Percentiles rank a stretch among this genome's conserved stretches.
Conservation (phyloP, 1,140 invertebrate species). For the Idris sp. region DNA sequence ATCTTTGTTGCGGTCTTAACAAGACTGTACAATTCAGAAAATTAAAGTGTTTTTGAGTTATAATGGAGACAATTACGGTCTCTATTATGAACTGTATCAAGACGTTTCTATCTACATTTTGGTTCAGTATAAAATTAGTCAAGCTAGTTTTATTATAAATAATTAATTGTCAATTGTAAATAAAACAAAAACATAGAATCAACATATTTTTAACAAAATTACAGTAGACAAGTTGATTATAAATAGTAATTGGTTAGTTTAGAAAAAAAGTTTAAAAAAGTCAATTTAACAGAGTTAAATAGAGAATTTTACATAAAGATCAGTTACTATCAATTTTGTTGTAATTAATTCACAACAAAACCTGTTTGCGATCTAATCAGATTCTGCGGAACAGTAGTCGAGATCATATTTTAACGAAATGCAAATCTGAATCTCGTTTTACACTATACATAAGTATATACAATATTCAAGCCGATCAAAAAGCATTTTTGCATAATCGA, state of each 20-base stretch:
- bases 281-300: slow-evolving; percentile 29
- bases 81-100: slow-evolving; percentile 19
- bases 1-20: slow-evolving; percentile 47
- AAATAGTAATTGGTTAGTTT: too few species aligned
- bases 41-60: slow-evolving; percentile 28
- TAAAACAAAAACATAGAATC: too few species aligned
- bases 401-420: slow-evolving; percentile 47
- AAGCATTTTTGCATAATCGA: slow-evolving; percentile 44
- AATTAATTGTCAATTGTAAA: too few species aligned
- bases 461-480: slow-evolving; percentile 34
- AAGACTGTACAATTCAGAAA: slow-evolving; percentile 37
- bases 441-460: too few species aligned
- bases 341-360: slow-evolving; percentile 40
- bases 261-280: slow-evolving; percentile 34
- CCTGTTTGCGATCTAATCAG: slow-evolving; percentile 34
- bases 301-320: slow-evolving; percentile 35
- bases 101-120: slow-evolving; percentile 1
- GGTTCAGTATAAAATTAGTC: too few species aligned
- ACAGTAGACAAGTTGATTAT: too few species aligned
- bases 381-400: slow-evolving; percentile 34
- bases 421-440: slow-evolving; percentile 37
- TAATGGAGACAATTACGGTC: slow-evolving; percentile 32
- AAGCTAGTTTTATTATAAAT: too few species aligned
- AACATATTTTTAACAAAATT: too few species aligned
- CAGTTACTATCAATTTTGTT: slow-evolving; percentile 28